Evolutionary conservation across 2,888 invertebrate species (phyloP), one percentile per base, ranked within the genome.

Genomic region (Meandrusa payeni): DNA sequence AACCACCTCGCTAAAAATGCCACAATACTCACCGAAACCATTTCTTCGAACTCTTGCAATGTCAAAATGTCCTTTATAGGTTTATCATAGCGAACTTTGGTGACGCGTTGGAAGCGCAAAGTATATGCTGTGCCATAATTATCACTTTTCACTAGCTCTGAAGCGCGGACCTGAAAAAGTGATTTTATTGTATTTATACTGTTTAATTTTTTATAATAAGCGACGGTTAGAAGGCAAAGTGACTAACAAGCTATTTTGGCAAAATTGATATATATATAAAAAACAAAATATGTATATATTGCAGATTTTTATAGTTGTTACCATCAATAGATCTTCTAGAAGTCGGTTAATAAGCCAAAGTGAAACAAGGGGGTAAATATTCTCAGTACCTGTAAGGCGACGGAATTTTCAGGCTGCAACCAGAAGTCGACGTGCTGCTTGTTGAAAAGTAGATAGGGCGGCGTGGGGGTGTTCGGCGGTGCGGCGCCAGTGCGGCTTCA

Each of bases 81-180:
- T 71, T 98, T 98, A 73, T 98, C 98, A 24, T 91, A 88, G 6
- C 98, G 91, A 31, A 97, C 82, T 50, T 88, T 83, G 59, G 92
- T 89, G 12, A 97, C 92, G 51, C 98, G 90, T 0, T 98, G 96
- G 86, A 98, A 98, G 36, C 97, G 90, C 41, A 98, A 79, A 5
- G 95, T 95, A 72, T 93, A 95, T 1, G 90, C 89, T 0, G 93
- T 90, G 48, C 91, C 92, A 71, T 92, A 96, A 27, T 64, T 57
- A 0, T 89, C 82, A 50, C 92, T 93, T n/a, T 86, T 89, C 3
- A 91, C 89, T 52, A 98, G 89, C 77, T 98, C 97, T 0, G 96
- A 92, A 0, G 97, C 97, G 57, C 95, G 93, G 0, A 96, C 82
- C 92, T 94, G 64, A 2, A 12, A 24, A 12, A 5, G 5, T 11